Evolutionary conservation across 2,888 invertebrate species (phyloP), one percentile per base, ranked within the genome.

Genomic region (Ashinkailepas kermadecensis): DNA sequence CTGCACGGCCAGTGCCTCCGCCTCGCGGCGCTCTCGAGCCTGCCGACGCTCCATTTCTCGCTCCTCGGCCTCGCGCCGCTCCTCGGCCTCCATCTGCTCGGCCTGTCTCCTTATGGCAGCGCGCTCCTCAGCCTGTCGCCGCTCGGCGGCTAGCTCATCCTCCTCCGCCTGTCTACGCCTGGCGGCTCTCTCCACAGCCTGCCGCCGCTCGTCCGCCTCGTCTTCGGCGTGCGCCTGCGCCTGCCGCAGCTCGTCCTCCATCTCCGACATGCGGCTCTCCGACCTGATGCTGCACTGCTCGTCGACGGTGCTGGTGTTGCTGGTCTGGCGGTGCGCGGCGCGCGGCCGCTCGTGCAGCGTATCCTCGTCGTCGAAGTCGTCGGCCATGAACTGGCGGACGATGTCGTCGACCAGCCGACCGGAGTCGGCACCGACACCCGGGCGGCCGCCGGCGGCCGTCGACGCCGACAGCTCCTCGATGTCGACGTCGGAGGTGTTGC

Each of bases 361-460:
- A 21, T 74, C 74, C 56, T 74, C 74, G 10, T 74, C 74, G 56
- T 74, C 74, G 56, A 74, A 74, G 74, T 74, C 74, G 56, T 74
- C 74, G 54, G 74, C 74, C 54, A 56, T 56, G 74, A 74, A 74
- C 74, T 74, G 74, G 10, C 74, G 74, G 23, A 74, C 74, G 74
- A 74, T 74, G 74, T 74, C 74, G 54, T 74, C 56, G 74, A 74
- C 74, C 21, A 74, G 54, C 1, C 74, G 74, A 56, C 18, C 21
- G 21, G 74, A 13, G 74, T 21, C 74, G 54, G 74, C 74, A 56
- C 18, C 65, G 9, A 11, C 10, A 23, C 23, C 65, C n/a, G 74
- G 11, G 56, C 74, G 74, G 54, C 54, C 18, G 39, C 15, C 15
- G 70, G 39, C 39, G 9, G 54, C 54, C 54, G 74, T 54, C 21